These are phyloP conservation scores for Chlorodrepanis virens DNA, from an alignment of 2,113 vertebrate genomes.

Conservation along the genomic window DNA sequence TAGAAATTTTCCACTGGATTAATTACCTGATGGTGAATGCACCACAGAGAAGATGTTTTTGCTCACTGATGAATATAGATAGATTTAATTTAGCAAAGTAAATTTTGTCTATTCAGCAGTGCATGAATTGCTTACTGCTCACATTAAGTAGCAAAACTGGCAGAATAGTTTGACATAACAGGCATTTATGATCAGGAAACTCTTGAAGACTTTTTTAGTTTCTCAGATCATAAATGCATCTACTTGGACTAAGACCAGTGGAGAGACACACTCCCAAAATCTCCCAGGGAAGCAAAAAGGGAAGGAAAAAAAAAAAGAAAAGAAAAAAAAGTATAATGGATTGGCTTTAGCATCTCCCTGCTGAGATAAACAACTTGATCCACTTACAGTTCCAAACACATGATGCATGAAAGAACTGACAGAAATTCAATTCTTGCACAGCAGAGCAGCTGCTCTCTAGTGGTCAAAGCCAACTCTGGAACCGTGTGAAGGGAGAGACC, in stretches of 20 bases:
- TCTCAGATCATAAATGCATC: constrained; percentile 47
- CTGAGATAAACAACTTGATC: constrained; percentile 80
- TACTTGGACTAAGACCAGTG: constrained; percentile 22
- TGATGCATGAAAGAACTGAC: constrained; percentile 79
- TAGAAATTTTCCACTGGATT: constrained; percentile 57
- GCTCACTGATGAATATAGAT: constrained; percentile 43
- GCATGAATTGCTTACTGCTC: constrained; percentile 54
- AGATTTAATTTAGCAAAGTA: constrained; percentile 64
- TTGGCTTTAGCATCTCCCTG: constrained; percentile 74
- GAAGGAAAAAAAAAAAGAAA: background rate
- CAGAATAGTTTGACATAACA: constrained; percentile 46
- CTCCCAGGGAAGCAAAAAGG: background rate
- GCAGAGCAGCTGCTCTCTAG: constrained; percentile 80
- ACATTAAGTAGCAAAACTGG: constrained; percentile 42
- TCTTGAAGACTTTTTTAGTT: constrained; percentile 32
- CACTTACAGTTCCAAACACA: constrained; percentile 80
- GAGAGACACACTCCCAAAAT: constrained; percentile 18
- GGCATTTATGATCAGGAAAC: constrained; percentile 18
- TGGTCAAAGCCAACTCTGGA: constrained; percentile 77
- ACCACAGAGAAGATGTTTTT: constrained; percentile 28
- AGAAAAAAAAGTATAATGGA: constrained; percentile 66
- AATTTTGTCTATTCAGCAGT: constrained; percentile 46
- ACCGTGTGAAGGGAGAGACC: constrained; percentile 67
- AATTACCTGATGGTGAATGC: constrained; percentile 41
- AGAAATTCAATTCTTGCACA: constrained; percentile 78